phyloP scores from a whole-genome alignment of 2,113 vertebrate species.

The Mastomys natalensis region DNA sequence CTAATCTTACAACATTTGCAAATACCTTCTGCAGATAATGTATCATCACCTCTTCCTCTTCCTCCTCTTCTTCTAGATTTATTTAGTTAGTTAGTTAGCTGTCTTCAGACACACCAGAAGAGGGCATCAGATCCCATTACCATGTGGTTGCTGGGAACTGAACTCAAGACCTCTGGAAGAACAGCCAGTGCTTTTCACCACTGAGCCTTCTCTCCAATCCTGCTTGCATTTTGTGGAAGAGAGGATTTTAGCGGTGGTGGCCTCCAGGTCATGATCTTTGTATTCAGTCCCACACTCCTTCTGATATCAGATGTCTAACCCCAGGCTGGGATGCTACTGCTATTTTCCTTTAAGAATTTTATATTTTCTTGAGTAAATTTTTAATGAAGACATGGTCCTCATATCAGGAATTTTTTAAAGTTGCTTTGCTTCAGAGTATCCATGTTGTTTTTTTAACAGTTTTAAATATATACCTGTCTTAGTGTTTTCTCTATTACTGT shows the following conservation, averaged over 20 bases:
- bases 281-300: not conserved
- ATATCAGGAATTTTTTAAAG: not conserved
- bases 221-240: not conserved
- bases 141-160: too few relatives aligned
- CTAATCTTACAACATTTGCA: not conserved
- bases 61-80: too few relatives aligned
- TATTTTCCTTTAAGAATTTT: not conserved
- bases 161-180: too few relatives aligned
- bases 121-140: too few relatives aligned
- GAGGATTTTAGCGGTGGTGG: conserved; percentile 1
- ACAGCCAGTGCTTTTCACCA: too few relatives aligned
- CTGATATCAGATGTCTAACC: not conserved
- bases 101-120: too few relatives aligned
- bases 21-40: not conserved
- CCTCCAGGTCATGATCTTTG: not conserved
- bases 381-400: not conserved
- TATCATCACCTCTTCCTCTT: not conserved
- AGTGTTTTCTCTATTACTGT: not conserved
- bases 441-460: not conserved
- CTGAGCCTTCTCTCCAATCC: too few relatives aligned
- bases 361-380: not conserved
- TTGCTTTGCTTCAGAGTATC: not conserved
- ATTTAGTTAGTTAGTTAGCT: too few relatives aligned
- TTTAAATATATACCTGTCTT: not conserved
- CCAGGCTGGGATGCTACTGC: not conserved